Evolutionary conservation across 2,113 vertebrate genomes (phyloP).

Genomic region (Leuciscus idus): DNA sequence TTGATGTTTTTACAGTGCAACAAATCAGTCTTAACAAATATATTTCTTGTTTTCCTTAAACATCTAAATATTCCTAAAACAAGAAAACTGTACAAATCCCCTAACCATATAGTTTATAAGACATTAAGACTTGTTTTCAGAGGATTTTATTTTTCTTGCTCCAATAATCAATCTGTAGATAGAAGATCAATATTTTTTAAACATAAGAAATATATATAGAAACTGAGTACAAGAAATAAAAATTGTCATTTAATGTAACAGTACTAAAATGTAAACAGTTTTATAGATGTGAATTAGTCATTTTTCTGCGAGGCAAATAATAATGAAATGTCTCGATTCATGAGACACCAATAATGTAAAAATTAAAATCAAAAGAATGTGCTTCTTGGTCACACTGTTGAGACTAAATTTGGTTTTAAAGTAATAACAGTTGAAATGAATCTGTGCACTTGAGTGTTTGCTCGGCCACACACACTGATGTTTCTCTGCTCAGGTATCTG

Average conservation of each 20-base stretch:
- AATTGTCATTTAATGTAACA: not conserved
- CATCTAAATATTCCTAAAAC: not conserved
- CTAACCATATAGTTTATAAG: not conserved
- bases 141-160: not conserved
- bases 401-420: not conserved
- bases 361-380: no score
- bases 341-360: no score
- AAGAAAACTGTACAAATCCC: not conserved
- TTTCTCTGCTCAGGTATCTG: conserved; percentile 82
- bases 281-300: not conserved
- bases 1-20: not conserved
- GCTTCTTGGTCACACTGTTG: not conserved
- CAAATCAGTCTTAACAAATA: not conserved
- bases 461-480: not conserved
- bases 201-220: no score
- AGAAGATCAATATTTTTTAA: no score
- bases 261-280: not conserved
- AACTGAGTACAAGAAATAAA: no score
- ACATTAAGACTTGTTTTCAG: not conserved
- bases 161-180: not conserved
- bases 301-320: not conserved
- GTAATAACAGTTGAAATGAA: not conserved
- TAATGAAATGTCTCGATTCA: no score
- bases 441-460: not conserved
- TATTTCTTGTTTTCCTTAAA: not conserved